These are phyloP conservation scores for Argya squamiceps DNA, from an alignment of 2,797 vertebrate genomes.

Conservation along the genomic window DNA sequence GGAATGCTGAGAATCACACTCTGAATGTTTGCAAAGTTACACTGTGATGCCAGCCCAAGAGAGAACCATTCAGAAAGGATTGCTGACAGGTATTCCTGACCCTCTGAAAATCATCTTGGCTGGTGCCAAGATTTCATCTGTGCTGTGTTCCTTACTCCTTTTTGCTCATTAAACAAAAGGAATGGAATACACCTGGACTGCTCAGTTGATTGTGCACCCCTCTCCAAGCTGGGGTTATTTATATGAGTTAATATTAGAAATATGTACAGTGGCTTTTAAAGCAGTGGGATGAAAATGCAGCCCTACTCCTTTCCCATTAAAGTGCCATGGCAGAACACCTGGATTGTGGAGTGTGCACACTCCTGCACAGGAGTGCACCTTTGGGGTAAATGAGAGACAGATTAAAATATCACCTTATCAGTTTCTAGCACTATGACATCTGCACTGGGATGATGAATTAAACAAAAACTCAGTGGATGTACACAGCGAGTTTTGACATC, in stretches of 20 bases:
- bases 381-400: not conserved
- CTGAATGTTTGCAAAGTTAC: not conserved
- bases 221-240: not conserved
- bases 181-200: not conserved
- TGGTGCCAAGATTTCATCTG: not conserved
- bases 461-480: not conserved
- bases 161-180: not conserved
- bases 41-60: accelerated
- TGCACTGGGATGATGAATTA: not conserved
- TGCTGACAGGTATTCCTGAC: not conserved
- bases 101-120: not conserved
- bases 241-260: not conserved
- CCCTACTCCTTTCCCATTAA: not conserved
- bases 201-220: not conserved
- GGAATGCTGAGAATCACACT: not conserved
- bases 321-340: not conserved
- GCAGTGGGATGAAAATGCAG: not conserved
- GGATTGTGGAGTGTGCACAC: accelerated
- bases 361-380: not conserved
- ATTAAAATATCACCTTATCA: not conserved
- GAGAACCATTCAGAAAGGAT: not conserved
- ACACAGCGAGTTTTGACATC: not conserved
- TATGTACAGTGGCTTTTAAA: not conserved
- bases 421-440: not conserved
- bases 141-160: accelerated